Base-by-base conservation (phyloP, 2,888 invertebrate genomes). In the Auanema sp. region DNA sequence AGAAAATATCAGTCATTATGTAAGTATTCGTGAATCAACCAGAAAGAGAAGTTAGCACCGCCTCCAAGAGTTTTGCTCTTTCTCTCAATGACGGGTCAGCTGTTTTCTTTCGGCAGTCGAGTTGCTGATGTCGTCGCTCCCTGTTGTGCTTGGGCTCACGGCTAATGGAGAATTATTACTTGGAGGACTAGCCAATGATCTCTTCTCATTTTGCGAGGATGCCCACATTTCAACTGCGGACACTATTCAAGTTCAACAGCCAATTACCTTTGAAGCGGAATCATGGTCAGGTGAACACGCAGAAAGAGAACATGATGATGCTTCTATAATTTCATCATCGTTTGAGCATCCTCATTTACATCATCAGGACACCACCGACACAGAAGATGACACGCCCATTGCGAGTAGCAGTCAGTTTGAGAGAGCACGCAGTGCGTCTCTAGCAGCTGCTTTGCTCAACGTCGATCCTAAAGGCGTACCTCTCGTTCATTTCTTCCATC, bases 261-360 rank as follows among this genome's bases (percentile, higher is more conserved):
- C 58, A 14, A 73, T 53, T 44, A 65, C 68, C 12, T 77, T 77
- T 58, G 68, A 74, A 50, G 74, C 65, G 2, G 75, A 77, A 56
- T 65, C 68, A 21, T 77, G 77, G 77, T 64, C 64, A 50, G 77
- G 77, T 21, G 72, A 75, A 47, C 77, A 75, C 53, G 77, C 62
- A 18, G 74, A 72, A 23, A 59, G 59, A 18, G 63, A 65, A 12
- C 67, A 66, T 49, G 42, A 52, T 23, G 54, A 58, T 49, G 60
- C n/a, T 43, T 58, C 62, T 41, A 47, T 33, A 1, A 53, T 65
- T 40, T 60, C 60, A 24, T 65, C 60, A 49, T 71, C 66, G 2
- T 5, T 25, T 44, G 1, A 12, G 21, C n/a, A 14, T 25, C 24
- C 49, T n/a, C 64, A 58, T 16, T 56, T 61, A 11, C 42, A 61